Evolutionary conservation across 2,797 vertebrate species (phyloP).

Genomic region (Lophotriccus pileatus): DNA sequence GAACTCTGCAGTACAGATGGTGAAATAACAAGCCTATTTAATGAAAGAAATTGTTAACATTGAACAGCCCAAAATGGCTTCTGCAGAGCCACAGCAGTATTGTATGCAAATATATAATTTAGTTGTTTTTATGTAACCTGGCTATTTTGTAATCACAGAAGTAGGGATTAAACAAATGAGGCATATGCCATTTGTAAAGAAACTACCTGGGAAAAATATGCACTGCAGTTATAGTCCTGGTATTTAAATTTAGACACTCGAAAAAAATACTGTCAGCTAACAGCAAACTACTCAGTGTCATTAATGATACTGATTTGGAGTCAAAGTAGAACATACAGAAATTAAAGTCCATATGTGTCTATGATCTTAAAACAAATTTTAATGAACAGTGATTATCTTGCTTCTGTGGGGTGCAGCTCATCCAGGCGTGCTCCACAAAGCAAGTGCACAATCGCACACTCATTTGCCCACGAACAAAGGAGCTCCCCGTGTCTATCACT

Average conservation of each 20-base stretch:
- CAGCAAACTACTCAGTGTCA: conserved; percentile 25
- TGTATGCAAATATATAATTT: conserved; percentile 64
- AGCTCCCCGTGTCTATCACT: not conserved
- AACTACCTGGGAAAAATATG: conserved; percentile 23
- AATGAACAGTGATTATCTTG: conserved; percentile 3
- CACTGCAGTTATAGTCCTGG: not conserved
- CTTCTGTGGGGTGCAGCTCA: not conserved
- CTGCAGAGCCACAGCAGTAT: conserved; percentile 46
- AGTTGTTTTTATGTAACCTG: conserved; percentile 49
- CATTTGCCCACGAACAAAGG: conserved; percentile 19
- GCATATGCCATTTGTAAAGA: conserved; percentile 23
- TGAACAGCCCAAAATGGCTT: conserved; percentile 57
- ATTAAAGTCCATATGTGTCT: not conserved
- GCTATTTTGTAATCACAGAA: conserved; percentile 47
- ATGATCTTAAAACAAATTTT: not conserved
- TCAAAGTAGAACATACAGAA: not conserved
- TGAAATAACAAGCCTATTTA: conserved; percentile 46
- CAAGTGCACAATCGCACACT: not conserved
- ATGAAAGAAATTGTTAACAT: not conserved
- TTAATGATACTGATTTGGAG: conserved; percentile 22
- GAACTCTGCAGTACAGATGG: conserved; percentile 1
- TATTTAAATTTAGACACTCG: conserved; percentile 4
- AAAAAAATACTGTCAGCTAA: conserved; percentile 5
- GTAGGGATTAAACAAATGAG: conserved; percentile 29
- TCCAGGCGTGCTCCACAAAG: not conserved